Base-by-base conservation (phyloP, 2,888 invertebrate species). In the Neoaliturus tenellus region DNA sequence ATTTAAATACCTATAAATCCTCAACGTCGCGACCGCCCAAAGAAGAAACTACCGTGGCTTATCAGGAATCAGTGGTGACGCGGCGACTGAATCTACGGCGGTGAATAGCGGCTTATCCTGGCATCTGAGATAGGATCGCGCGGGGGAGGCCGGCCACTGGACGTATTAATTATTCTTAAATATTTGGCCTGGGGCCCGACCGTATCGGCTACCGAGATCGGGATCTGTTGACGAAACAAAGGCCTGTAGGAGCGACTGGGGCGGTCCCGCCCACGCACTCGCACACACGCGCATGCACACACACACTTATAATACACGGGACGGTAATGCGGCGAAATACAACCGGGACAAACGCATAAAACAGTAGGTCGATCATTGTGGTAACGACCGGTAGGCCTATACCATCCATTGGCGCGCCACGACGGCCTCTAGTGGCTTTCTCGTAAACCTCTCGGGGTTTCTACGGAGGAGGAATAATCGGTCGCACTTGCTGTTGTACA, bases 1-100 rank as follows among this genome's bases (percentile, higher is more conserved):
- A 67, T 67, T 62, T 67, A 67, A 67, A 67, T 35, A 35, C 67
- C 51, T 17, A 67, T 67, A 67, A 67, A 67, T 67, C 35, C 33
- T n/a, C 31, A 17, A 67, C 3, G 35, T 35, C 31, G 67, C 31
- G 35, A 35, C n/a, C 67, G 31, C 67, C 67, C 67, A 23, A 51
- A 51, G 51, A 51, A 23, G 23, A 51, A 44, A 44, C 44, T 44
- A 51, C 51, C 51, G 51, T 1, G 51, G 5, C 20, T 20, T 51
- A 51, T 51, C 67, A 8, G 31, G 1, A 1, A 67, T 67, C 35
- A 17, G 67, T 67, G 67, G n/a, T 67, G 67, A 67, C 67, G 31
- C 67, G 67, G 6, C 62, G 62, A 10, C 62, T 62, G n/a, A n/a
- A 67, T 33, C 67, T 14, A 51, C 51, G 23, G 51, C 51, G 10